Base-by-base conservation (phyloP, 2,113 vertebrate genomes). In the Neoarius graeffei region DNA sequence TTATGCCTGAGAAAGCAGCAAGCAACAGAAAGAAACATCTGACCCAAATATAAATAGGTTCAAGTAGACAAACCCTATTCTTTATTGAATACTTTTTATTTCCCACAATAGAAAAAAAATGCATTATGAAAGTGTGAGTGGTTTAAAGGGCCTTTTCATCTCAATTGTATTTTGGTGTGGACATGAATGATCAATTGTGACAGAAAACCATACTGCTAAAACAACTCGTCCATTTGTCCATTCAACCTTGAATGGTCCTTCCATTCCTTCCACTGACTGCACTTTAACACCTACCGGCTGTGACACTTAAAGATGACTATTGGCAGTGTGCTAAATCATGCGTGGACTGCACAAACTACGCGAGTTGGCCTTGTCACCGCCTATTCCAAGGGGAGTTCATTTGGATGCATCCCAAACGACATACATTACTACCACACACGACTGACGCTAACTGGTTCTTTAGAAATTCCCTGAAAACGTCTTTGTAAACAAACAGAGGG, bases 31-130 rank as follows among this genome's bases (percentile, higher is more conserved):
- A 87, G 20, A 85, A 76, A 84, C 27, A 77, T 77, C 52, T 79
- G 83, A 90, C 79, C 84, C 69, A 82, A 48, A 83, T 30, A 86
- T 82, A 60, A 23, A 84, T 10, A 83, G 66, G 57, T 64, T n/a
- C 25, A 81, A 17, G 27, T 52, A 81, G 67, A 50, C 76, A 85
- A 59, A 60, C 42, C 84, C 42, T 35, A 27, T 86, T 85, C 56
- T 85, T 73, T 56, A n/a, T 17, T 81, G 64, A 74, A 73, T 71
- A 60, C 81, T 81, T 81, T 60, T 81, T 81, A 77, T 77, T 74
- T 48, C 54, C 35, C 60, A 42, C 25, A 79, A 67, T 30, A 79
- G 42, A 35, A 83, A 79, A 57, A 67, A 19, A 84, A 48, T 10
- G 7, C 50, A 66, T 76, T 79, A 57, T 54, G 48, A 88, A 81